Evolutionary conservation across 2,888 invertebrate genomes (phyloP).

Genomic region (Emmelina monodactyla): DNA sequence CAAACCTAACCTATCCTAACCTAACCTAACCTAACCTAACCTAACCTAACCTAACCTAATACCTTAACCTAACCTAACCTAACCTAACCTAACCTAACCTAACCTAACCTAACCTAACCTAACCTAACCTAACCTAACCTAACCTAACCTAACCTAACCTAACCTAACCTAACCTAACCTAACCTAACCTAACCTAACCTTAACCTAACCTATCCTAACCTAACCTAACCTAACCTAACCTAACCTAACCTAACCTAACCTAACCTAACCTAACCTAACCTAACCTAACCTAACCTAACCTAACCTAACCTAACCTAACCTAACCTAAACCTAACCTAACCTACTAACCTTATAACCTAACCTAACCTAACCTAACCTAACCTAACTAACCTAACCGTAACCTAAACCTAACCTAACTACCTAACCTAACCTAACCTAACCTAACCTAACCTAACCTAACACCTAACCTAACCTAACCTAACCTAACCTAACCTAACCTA

Average conservation of each 20-base stretch:
- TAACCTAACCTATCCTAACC: constrained; percentile 14
- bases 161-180: constrained; percentile 14
- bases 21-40: constrained; percentile 9
- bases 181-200: constrained; percentile 13
- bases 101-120: constrained; percentile 12
- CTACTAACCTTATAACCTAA: constrained; percentile 18
- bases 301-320: constrained; percentile 16
- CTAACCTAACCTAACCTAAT: constrained; percentile 11
- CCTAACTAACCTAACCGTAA: constrained; percentile 17
- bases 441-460: too few relatives aligned
- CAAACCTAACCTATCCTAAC: constrained; percentile 13
- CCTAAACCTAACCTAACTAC: constrained; percentile 16
- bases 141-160: constrained; percentile 16
- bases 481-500: constrained; percentile 14
- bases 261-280: constrained; percentile 18
- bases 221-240: constrained; percentile 17
- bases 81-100: constrained; percentile 13
- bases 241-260: constrained; percentile 17
- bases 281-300: constrained; percentile 19
- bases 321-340: constrained; percentile 17
- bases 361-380: constrained; percentile 15
- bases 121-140: constrained; percentile 13
- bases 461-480: constrained; percentile 11
- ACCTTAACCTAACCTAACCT: constrained; percentile 14
- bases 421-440: constrained; percentile 10